Evolutionary conservation across 2,888 invertebrate species (phyloP).

Genomic region (Drosophila pseudotakahashii): DNA sequence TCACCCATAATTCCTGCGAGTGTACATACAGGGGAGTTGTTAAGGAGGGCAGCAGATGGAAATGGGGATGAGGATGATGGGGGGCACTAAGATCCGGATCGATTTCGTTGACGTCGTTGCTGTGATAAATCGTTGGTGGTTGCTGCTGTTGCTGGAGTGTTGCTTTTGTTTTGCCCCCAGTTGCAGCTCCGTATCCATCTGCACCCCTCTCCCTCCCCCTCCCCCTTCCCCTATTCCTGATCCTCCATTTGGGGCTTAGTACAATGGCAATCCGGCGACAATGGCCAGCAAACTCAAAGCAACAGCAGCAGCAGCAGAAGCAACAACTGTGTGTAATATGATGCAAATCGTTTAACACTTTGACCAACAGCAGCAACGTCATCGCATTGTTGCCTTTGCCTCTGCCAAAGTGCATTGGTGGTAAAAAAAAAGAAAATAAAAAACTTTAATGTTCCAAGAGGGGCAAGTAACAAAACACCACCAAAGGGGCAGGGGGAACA

Average conservation of each 20-base stretch:
- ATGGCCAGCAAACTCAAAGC: conserved; percentile 62
- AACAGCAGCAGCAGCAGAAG: conserved; percentile 48
- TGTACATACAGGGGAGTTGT: conserved; percentile 32
- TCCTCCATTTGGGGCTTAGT: conserved; percentile 58
- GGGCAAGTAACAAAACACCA: conserved; percentile 33
- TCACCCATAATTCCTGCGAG: not conserved
- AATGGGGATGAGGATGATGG: conserved; percentile 17
- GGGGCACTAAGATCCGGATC: conserved; percentile 69
- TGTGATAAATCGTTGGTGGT: conserved; percentile 73
- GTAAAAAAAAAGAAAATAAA: conserved; percentile 18
- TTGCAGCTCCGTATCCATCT: conserved; percentile 20
- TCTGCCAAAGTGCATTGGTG: conserved; percentile 64
- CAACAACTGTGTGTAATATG: conserved; percentile 73
- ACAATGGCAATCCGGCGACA: conserved; percentile 74
- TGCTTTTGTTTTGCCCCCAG: conserved; percentile 60
- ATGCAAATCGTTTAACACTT: conserved; percentile 78
- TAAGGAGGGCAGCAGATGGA: conserved; percentile 19
- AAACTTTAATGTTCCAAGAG: conserved; percentile 9
- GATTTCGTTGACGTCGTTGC: conserved; percentile 76
- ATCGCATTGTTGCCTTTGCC: conserved; percentile 61
- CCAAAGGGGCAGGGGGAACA: not conserved
- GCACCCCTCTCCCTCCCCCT: not conserved
- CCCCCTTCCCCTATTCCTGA: conserved; percentile 2
- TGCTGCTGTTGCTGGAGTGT: conserved; percentile 42
- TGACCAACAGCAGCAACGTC: conserved; percentile 66